Base-by-base conservation (phyloP, 2,888 invertebrate genomes). In the Nasonovia ribisnigri region DNA sequence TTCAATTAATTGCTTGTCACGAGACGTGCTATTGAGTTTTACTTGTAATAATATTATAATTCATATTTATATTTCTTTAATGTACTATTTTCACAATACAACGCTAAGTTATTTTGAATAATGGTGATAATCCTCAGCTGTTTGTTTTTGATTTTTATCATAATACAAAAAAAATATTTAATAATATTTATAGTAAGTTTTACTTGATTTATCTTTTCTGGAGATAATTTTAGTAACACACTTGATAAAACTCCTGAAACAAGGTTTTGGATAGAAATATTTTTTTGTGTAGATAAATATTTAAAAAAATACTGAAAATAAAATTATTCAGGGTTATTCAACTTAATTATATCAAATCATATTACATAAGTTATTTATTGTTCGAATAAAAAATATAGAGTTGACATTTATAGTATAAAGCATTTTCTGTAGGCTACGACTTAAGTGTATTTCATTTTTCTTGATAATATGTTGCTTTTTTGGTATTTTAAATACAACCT, bases 381-480 rank as follows among this genome's bases (percentile, higher is more conserved):
- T 42, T 36, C 20, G 20, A 77, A 77, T 77, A 86, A 86, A 46
- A 42, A 86, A 86, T 43, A 29, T 13, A 11, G 36, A 11, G n/a
- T 88, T 77, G 77, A 77, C 77, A 36, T 77, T 77, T 77, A 36
- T 77, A 36, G 8, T 20, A 77, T 36, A 77, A 54, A 42, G 24
- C 46, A 6, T 86, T 29, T 86, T 43, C 86, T 13, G 46, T 86
- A 46, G 16, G 29, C 29, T 43, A 86, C 29, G 16, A 43, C 86
- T 86, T 36, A 77, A 77, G 77, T 77, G 24, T n/a, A 67, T 67
- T 67, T 67, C 29, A 90, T 48, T 46, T 67, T 90, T 46, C 29
- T 90, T n/a, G 43, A 90, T 46, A 57, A 67, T 36, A 90, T 60
- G 67, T 90, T 90, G 36, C 26, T 90, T 42, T 67, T 90, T 90